Percentiles rank a stretch among this genome's conserved stretches.
Conservation (phyloP, 2,888 invertebrate species). For the Carcina quercana region DNA sequence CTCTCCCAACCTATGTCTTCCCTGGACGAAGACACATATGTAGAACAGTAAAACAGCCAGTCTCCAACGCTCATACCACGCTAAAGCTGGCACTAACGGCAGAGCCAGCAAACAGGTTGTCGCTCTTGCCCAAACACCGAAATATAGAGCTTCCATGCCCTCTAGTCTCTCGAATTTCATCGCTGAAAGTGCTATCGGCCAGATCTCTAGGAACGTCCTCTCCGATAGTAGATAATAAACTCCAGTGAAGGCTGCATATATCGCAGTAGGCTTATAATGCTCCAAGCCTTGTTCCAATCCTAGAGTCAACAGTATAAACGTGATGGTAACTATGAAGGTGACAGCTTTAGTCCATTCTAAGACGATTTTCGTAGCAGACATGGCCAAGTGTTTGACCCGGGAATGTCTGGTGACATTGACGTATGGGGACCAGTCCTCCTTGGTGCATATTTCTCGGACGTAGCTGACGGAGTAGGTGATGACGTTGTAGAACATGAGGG, state of each 20-base stretch:
- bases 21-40: constrained; percentile 78
- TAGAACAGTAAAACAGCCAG: constrained; percentile 76
- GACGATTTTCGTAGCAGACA: constrained; percentile 87
- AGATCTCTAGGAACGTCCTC: constrained; percentile 79
- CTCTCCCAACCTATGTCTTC: constrained; percentile 76
- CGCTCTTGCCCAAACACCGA: constrained; percentile 77
- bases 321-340: constrained; percentile 84
- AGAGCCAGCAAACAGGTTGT: constrained; percentile 75
- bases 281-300: constrained; percentile 84
- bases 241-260: constrained; percentile 79
- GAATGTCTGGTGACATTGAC: constrained; percentile 83
- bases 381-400: constrained; percentile 83
- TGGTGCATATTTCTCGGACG: constrained; percentile 81
- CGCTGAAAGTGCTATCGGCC: constrained; percentile 73
- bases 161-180: constrained; percentile 78
- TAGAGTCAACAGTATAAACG: constrained; percentile 83
- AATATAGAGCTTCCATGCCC: constrained; percentile 81
- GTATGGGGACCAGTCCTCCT: constrained; percentile 85
- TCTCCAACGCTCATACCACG: constrained; percentile 73
- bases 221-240: constrained; percentile 83
- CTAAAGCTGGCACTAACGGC: constrained; percentile 71
- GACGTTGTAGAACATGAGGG: constrained; percentile 88
- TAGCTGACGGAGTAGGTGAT: constrained; percentile 85
- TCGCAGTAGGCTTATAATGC: constrained; percentile 80
- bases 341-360: constrained; percentile 89